A percentile compares a stretch with the other conserved stretches of the same genome.
These are phyloP conservation scores for Sardinella longiceps DNA, from an alignment of 2,797 vertebrate species.

Conservation along the genomic window DNA sequence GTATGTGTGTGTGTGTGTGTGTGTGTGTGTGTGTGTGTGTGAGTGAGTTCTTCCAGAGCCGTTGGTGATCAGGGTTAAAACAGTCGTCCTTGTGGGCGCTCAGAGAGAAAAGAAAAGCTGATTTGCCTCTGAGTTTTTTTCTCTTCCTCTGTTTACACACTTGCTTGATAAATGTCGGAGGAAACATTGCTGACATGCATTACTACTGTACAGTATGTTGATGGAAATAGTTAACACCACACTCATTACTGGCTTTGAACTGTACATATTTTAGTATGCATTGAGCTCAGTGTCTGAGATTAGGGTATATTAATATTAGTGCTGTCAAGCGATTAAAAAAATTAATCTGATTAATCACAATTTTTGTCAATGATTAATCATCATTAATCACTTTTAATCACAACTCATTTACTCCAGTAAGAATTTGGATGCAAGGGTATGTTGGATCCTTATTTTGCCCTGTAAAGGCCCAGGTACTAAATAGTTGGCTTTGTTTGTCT, in stretches of 20 bases:
- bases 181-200: neutral
- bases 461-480: too few species aligned
- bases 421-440: too few species aligned
- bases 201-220: neutral
- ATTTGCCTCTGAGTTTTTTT: neutral
- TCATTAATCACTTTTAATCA: too few species aligned
- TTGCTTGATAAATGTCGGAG: neutral
- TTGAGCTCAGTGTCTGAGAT: neutral
- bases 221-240: neutral
- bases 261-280: neutral
- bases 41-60: neutral
- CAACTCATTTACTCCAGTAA: too few species aligned
- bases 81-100: neutral
- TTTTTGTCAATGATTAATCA: too few species aligned
- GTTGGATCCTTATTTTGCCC: too few species aligned
- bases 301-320: too few species aligned
- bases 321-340: too few species aligned
- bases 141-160: neutral
- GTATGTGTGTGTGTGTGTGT: slow-evolving; percentile 4
- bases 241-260: neutral
- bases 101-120: neutral
- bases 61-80: neutral
- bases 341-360: too few species aligned
- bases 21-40: neutral
- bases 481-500: too few species aligned